A percentile compares a stretch with the other conserved stretches of the same genome.
phyloP scores from a whole-genome alignment of 2,888 invertebrate genomes.

The Parnassius glacialis region DNA sequence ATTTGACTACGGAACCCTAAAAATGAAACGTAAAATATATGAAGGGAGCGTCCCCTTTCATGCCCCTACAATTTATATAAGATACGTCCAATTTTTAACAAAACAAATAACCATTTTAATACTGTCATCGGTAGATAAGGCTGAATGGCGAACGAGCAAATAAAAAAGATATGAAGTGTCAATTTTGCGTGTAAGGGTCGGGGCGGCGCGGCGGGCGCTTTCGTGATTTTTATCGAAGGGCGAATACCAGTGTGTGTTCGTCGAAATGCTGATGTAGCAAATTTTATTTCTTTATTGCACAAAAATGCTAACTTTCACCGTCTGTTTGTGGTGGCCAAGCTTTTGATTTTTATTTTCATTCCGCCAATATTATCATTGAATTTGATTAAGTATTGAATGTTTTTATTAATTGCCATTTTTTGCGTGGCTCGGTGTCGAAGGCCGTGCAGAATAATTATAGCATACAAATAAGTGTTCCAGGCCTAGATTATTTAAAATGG shows the following conservation, averaged over 20 bases:
- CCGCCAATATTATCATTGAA: background rate
- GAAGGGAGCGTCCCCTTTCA: conserved; percentile 32
- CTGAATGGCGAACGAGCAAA: conserved; percentile 41
- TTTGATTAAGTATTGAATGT: no score
- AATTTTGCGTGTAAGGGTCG: conserved; percentile 38
- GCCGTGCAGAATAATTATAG: no score
- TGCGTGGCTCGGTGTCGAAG: no score
- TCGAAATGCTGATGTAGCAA: conserved; percentile 59
- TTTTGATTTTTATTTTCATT: background rate
- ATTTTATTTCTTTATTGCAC: conserved; percentile 75
- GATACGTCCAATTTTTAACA: conserved; percentile 33
- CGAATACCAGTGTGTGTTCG: conserved; percentile 44
- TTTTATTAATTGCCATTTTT: no score
- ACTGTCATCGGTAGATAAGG: conserved; percentile 53
- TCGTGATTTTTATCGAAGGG: conserved; percentile 49
- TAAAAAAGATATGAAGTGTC: conserved; percentile 46
- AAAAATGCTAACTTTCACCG: conserved; percentile 69
- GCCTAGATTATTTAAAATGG: no score
- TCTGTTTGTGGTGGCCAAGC: conserved; percentile 38
- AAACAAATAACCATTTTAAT: conserved; percentile 53
- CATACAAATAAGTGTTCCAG: no score
- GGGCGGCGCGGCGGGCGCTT: conserved; percentile 27
- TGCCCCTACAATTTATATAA: conserved; percentile 31
- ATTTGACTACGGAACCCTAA: no score
- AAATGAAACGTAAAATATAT: no score